Conservation (phyloP, 2,888 invertebrate species). For the Athrips mouffetella region DNA sequence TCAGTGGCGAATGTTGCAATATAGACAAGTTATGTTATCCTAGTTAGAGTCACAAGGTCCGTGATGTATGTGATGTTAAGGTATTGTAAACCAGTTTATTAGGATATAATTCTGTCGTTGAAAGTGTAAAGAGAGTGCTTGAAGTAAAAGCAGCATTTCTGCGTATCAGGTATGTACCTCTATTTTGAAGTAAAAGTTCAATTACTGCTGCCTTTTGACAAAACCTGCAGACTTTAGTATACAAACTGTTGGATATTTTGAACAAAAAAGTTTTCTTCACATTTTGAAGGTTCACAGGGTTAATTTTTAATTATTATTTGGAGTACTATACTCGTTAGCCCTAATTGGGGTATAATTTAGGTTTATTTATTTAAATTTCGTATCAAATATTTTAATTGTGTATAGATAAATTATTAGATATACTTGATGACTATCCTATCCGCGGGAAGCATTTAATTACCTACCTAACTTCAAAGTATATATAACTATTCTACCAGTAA, state of each 20-base stretch:
- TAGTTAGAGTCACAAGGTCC: slow-evolving; percentile 51
- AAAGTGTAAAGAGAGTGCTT: slow-evolving; percentile 63
- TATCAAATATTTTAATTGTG: slow-evolving; percentile 28
- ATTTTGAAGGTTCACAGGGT: slow-evolving; percentile 61
- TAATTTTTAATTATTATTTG: slow-evolving; percentile 46
- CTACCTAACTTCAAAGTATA: slow-evolving; percentile 49
- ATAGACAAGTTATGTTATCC: slow-evolving; percentile 53
- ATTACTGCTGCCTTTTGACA: slow-evolving; percentile 26
- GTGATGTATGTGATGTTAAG: slow-evolving; percentile 62
- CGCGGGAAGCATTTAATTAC: slow-evolving; percentile 53
- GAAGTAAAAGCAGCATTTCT: slow-evolving; percentile 48
- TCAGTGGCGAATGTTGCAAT: slow-evolving; percentile 55
- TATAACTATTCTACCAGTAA: slow-evolving; percentile 59
- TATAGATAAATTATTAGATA: slow-evolving; percentile 31
- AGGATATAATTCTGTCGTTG: slow-evolving; percentile 51
- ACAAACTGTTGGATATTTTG: slow-evolving; percentile 17
- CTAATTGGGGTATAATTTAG: slow-evolving; percentile 30
- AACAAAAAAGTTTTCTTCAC: slow-evolving; percentile 31
- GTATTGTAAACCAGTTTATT: slow-evolving; percentile 55
- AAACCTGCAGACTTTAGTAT: slow-evolving; percentile 22
- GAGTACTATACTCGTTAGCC: slow-evolving; percentile 35
- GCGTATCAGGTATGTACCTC: slow-evolving; percentile 64
- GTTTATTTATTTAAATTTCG: slow-evolving; percentile 45
- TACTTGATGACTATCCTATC: slow-evolving; percentile 36
- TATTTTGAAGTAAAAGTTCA: slow-evolving; percentile 38